A percentile compares a stretch with the other conserved stretches of the same genome.
These are phyloP conservation scores for Petromus typicus DNA, from an alignment of 2,113 vertebrate genomes.

Conservation along the genomic window DNA sequence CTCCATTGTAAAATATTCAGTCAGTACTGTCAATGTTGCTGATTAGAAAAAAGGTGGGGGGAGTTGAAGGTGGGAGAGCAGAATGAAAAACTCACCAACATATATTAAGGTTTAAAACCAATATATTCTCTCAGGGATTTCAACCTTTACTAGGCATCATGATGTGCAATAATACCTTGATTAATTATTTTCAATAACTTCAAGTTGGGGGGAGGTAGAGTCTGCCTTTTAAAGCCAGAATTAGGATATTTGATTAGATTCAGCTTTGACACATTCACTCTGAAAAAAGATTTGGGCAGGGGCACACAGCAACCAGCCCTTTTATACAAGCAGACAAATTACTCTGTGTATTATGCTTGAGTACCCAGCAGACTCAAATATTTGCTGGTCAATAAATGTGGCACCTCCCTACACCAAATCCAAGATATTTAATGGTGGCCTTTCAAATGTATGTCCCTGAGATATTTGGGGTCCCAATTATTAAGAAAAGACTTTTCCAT, in stretches of 20 bases:
- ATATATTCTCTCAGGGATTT: conserved; percentile 79
- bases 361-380: conserved; percentile 65
- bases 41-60: conserved; percentile 79
- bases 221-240: conserved; percentile 46
- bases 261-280: conserved; percentile 75
- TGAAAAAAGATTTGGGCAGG: conserved; percentile 76
- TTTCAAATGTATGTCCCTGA: conserved; percentile 9
- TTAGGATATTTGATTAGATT: conserved; percentile 69
- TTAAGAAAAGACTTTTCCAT: conserved; percentile 48
- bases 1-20: conserved; percentile 89
- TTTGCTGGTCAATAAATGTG: conserved; percentile 55
- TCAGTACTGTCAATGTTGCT: conserved; percentile 86
- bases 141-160: conserved; percentile 66
- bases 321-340: conserved; percentile 66
- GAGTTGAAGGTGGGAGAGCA: neutral
- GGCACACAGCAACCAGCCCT: conserved; percentile 75
- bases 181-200: conserved; percentile 76
- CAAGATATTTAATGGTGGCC: conserved; percentile 9
- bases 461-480: neutral
- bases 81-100: conserved; percentile 84
- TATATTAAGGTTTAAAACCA: conserved; percentile 84
- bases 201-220: conserved; percentile 15
- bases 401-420: conserved; percentile 3
- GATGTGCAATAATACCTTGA: conserved; percentile 75
- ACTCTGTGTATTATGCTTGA: conserved; percentile 43